These are phyloP conservation scores for Dendrocopos noguchii DNA, from an alignment of 2,113 vertebrate species.

Conservation along the genomic window DNA sequence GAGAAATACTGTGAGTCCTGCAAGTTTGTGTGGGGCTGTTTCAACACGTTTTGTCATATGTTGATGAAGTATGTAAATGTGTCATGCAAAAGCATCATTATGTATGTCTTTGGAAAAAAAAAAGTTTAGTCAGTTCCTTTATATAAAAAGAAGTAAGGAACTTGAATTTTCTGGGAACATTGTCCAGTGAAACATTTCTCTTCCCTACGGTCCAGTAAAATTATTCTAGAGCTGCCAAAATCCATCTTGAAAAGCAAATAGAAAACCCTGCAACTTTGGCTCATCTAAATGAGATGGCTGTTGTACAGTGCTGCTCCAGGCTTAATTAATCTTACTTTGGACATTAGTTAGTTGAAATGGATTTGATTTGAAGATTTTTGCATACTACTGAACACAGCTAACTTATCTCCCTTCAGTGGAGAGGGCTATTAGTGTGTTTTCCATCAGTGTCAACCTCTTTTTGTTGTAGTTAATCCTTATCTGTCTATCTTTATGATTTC, in stretches of 20 bases:
- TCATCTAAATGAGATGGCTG: background rate
- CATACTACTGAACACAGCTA: background rate
- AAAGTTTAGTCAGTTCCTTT: background rate
- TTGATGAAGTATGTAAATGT: background rate
- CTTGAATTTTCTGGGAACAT: constrained; percentile 39
- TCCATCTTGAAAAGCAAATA: constrained; percentile 48
- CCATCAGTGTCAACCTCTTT: constrained; percentile 6
- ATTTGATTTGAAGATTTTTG: constrained; percentile 12
- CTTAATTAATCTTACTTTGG: background rate
- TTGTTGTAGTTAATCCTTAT: constrained; percentile 45
- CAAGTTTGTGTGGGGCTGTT: background rate
- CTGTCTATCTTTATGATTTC: constrained; percentile 57
- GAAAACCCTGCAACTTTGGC: constrained; percentile 27
- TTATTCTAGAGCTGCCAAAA: constrained; percentile 53
- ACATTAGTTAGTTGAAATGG: background rate
- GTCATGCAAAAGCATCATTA: background rate
- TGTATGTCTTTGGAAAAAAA: background rate
- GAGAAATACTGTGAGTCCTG: background rate
- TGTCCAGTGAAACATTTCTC: constrained; percentile 38
- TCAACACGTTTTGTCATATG: background rate
- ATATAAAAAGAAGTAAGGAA: constrained; percentile 3
- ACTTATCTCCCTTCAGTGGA: background rate
- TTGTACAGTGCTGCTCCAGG: background rate
- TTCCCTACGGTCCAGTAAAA: constrained; percentile 47
- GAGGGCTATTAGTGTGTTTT: constrained; percentile 5